Evolutionary conservation across 2,888 invertebrate genomes (phyloP), one percentile per base, ranked within the genome.

Genomic region (Gerosis bhagava): DNA sequence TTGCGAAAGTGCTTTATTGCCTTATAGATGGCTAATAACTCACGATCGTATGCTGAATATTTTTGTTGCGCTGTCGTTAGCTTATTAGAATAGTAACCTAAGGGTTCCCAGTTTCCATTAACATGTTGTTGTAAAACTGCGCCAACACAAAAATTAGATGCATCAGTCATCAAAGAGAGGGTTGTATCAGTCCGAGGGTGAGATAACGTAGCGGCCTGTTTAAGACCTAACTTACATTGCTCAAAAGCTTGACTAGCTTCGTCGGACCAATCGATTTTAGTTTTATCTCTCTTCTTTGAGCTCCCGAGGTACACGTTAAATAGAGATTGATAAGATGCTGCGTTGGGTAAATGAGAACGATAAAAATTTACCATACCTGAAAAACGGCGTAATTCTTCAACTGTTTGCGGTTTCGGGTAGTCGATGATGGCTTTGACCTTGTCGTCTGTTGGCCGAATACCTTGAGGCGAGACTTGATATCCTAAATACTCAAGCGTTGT

Each of bases 321-420:
- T 1, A 12, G 2, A 11, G 28, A 11, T 6, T 28, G 28, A 28
- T 28, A 29, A 4, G 11, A 26, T 7, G 35, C 42, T 19, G 47
- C 43, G 16, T 44, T 49, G 1, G 52, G 52, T 22, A 52, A 26
- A 21, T 49, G 47, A 8, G 22, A 11, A 28, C 55, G 31, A 24
- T 59, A 59, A 39, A 56, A 62, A 42, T 57, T 57, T 1, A 56
- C 3, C 54, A 59, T 59, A 6, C 62, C 61, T 7, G 57, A 12
- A 31, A 59, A 63, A 5, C 61, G 13, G 0, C 56, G 28, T 1
- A 63, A 16, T 16, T 48, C 15, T 11, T 44, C 40, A 4, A 44
- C 31, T 6, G 29, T 49, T 31, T 19, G n/a, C 8, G 16, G 26
- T 13, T 4, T 28, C 2, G 16, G 17, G 7, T 6, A 28, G 3